Percentiles rank a stretch among this genome's conserved stretches.
These are phyloP conservation scores for Cathartes aura DNA, from an alignment of 2,113 vertebrate genomes.

Conservation along the genomic window DNA sequence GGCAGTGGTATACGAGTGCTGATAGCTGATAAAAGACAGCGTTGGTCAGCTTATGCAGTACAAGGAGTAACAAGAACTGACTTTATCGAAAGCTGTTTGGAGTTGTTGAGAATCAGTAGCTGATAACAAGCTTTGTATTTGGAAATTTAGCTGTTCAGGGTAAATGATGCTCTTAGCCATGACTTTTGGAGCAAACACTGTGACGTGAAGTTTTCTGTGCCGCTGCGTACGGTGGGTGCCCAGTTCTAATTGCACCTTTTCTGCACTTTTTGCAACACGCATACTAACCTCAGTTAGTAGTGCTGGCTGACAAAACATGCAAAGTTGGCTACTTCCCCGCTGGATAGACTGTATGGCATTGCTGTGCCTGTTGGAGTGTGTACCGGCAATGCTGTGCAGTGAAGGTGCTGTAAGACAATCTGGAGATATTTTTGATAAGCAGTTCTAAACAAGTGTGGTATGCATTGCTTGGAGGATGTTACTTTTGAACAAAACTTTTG, in stretches of 20 bases:
- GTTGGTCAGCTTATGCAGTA: neutral
- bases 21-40: neutral
- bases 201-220: neutral
- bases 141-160: neutral
- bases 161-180: neutral
- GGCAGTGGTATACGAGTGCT: neutral
- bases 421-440: neutral
- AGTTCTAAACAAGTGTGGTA: neutral
- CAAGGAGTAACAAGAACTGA: neutral
- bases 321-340: neutral
- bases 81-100: neutral
- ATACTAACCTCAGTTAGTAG: neutral
- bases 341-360: neutral
- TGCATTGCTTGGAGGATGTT: neutral
- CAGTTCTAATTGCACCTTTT: neutral
- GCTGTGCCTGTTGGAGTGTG: neutral
- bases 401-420: neutral
- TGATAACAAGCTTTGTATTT: neutral
- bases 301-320: neutral
- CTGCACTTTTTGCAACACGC: neutral
- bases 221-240: rapidly evolving
- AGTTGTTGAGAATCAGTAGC: neutral
- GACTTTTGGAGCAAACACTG: neutral
- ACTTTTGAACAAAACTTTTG: neutral
- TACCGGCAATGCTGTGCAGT: rapidly evolving